Base-by-base conservation (phyloP, 2,888 invertebrate genomes). In the Carterocephalus palaemon region DNA sequence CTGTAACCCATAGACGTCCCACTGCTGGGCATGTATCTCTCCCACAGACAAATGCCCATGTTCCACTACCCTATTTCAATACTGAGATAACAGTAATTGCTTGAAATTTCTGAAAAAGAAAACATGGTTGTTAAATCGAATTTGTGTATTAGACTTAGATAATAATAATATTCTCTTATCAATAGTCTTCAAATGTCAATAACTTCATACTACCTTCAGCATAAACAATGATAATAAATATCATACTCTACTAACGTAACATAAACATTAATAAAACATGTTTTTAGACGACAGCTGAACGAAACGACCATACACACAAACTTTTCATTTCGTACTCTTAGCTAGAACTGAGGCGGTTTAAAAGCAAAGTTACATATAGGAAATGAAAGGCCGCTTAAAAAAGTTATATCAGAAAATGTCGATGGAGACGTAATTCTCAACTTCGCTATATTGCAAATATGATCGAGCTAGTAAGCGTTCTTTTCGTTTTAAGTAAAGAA, bases 381-480 rank as follows among this genome's bases (percentile, higher is more conserved):
- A 67, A 69, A 73, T 72, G 64, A 62, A 57, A 64, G 59, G 60
- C 62, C 63, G 63, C 67, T 72, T 69, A 69, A 69, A 76, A 77
- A 73, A 66, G 49, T 59, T 70, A 57, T 49, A 34, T 48, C 56
- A 52, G 53, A 63, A 65, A 67, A 65, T 57, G 59, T 65, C 70
- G 66, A 70, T 68, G 62, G 52, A 68, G 61, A 70, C 62, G 61
- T 62, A 60, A 59, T 57, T 55, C 56, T 47, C 54, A 76, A 76
- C 75, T 80, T 75, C 49, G 66, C 66, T 75, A 78, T 72, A 75
- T 70, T 64, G 69, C n/a, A n/a, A n/a, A n/a, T n/a, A n/a, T n/a
- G n/a, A n/a, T n/a, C n/a, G n/a, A n/a, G n/a, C n/a, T n/a, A n/a
- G n/a, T n/a, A n/a, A n/a, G n/a, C 58, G 58, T 59, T 70, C 62